Evolutionary conservation across 2,113 vertebrate genomes (phyloP).

Genomic region (Macquaria australasica): DNA sequence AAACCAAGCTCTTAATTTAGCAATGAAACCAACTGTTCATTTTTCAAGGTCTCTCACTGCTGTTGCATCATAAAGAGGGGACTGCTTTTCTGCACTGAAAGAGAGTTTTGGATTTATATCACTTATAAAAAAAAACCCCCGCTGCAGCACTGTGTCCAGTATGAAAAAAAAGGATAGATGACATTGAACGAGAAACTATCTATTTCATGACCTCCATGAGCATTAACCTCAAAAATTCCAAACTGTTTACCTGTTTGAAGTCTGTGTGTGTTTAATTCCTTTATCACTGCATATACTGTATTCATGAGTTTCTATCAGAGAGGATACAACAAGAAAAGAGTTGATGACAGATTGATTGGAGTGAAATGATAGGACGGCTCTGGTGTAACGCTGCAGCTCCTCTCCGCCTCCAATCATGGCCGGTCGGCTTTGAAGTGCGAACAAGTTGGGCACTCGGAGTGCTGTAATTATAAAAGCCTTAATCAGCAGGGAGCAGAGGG

Average conservation of each 20-base stretch:
- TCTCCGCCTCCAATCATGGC: constrained; percentile 54
- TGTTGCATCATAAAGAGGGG: neutral
- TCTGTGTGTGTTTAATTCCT: neutral
- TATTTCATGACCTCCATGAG: neutral
- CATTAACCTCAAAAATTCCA: neutral
- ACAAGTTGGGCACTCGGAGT: constrained; percentile 47
- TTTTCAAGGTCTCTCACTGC: neutral
- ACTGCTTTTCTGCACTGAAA: neutral
- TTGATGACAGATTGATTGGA: constrained; percentile 49
- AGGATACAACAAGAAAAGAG: neutral
- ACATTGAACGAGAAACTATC: neutral
- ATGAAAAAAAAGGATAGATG: neutral
- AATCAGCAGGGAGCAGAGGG: constrained; percentile 49
- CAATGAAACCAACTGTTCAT: neutral
- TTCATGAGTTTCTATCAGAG: constrained; percentile 8
- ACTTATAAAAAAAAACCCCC: neutral
- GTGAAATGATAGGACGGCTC: constrained; percentile 49
- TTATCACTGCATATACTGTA: neutral
- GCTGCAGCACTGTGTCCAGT: neutral
- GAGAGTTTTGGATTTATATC: neutral
- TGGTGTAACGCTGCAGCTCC: neutral
- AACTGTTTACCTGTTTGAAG: neutral
- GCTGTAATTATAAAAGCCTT: constrained; percentile 66
- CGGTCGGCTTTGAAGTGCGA: constrained; percentile 61
- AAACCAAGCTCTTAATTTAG: constrained; percentile 18